phyloP scores from a whole-genome alignment of 2,888 invertebrate genomes.

The Leptinotarsa tumamoca region DNA sequence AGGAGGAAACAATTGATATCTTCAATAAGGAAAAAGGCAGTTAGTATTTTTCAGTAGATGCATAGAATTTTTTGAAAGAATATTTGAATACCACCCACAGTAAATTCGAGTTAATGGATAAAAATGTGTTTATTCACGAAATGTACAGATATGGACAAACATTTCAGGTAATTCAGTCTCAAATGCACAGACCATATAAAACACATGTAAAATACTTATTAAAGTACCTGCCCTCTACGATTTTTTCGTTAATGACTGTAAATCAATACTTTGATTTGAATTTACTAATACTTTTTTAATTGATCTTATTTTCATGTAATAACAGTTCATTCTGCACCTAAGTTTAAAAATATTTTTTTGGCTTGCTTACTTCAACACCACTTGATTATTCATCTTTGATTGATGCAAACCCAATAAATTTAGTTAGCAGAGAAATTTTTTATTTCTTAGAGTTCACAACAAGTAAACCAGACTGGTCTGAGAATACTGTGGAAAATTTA shows the following conservation, averaged over 20 bases:
- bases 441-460: not conserved
- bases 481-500: constrained; percentile 8
- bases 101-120: no score
- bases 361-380: not conserved
- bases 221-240: no score
- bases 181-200: no score
- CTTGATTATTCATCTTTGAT: not conserved
- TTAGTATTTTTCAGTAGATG: constrained; percentile 1
- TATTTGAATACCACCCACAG: not conserved
- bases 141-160: not conserved
- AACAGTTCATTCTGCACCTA: no score
- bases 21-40: not conserved
- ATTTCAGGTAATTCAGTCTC: no score
- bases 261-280: no score
- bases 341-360: no score
- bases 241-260: no score
- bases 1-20: not conserved
- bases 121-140: not conserved
- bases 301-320: no score
- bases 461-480: constrained; percentile 3
- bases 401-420: not conserved
- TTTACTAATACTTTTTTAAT: no score
- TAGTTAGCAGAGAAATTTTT: not conserved
- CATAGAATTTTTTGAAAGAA: not conserved
- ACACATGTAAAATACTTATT: no score